Percentiles rank a stretch among this genome's conserved stretches.
Evolutionary conservation across 2,113 vertebrate genomes (phyloP).

Genomic region (Anarrhichthys ocellatus): DNA sequence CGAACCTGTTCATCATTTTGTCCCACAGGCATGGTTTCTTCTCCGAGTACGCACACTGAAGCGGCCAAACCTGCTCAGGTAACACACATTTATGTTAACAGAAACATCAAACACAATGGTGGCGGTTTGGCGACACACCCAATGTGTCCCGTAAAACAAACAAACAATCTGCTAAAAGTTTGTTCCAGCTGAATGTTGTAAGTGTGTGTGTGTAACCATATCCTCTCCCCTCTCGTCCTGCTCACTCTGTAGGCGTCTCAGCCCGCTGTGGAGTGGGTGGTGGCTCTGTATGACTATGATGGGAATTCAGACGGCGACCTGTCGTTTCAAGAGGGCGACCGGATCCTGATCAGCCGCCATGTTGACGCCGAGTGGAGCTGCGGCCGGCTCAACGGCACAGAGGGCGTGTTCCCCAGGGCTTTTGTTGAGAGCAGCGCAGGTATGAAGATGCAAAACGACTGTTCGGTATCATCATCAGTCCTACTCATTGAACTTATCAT

Average conservation of each 20-base stretch:
- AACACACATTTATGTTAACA: conserved; percentile 19
- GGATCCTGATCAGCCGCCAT: conserved; percentile 86
- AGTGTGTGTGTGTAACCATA: neutral
- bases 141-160: neutral
- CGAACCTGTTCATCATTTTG: neutral
- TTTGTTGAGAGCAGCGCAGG: conserved; percentile 87
- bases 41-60: conserved; percentile 27
- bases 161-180: neutral
- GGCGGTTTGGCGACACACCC: neutral
- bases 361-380: conserved; percentile 88
- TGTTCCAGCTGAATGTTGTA: neutral
- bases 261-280: conserved; percentile 83
- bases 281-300: conserved; percentile 90
- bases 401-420: conserved; percentile 90
- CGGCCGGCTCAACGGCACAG: conserved; percentile 86
- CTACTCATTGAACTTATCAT: neutral
- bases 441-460: conserved; percentile 58
- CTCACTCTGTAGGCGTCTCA: conserved; percentile 7
- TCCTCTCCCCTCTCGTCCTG: neutral
- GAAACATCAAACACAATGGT: neutral
- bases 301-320: conserved; percentile 88
- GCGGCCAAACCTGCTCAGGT: conserved; percentile 73
- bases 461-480: neutral
- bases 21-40: conserved; percentile 82
- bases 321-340: conserved; percentile 88